These are phyloP conservation scores for Thrips palmi DNA, from an alignment of 1,140 invertebrate species.

Conservation along the genomic window DNA sequence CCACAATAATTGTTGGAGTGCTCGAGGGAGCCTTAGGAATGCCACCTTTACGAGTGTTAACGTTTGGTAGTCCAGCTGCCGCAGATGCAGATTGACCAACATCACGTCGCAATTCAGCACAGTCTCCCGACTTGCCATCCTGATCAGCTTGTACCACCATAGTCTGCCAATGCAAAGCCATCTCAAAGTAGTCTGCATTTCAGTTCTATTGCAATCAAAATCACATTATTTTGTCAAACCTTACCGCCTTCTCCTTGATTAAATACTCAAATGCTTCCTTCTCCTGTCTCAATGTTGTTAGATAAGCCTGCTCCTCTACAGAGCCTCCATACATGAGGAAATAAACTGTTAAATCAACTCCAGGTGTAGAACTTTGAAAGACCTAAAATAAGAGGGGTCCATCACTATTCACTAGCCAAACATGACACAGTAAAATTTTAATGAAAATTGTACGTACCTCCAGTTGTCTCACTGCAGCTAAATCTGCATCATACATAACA, in stretches of 20 bases:
- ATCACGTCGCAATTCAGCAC: conserved; percentile 36
- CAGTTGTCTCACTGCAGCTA: conserved; percentile 70
- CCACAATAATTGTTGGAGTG: conserved; percentile 65
- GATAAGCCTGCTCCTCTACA: conserved; percentile 87
- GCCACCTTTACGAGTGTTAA: conserved; percentile 46
- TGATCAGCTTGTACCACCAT: conserved; percentile 86
- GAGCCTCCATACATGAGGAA: conserved; percentile 78
- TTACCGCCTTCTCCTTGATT: conserved; percentile 78
- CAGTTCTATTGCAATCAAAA: neutral
- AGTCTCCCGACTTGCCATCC: conserved; percentile 64
- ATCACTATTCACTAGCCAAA: neutral
- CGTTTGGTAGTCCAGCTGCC: conserved; percentile 20
- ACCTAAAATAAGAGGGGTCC: conserved; percentile 31
- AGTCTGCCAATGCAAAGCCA: conserved; percentile 34
- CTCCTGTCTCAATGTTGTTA: conserved; percentile 74
- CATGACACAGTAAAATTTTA: conserved; percentile 7
- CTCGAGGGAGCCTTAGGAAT: conserved; percentile 17
- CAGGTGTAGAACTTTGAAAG: conserved; percentile 40
- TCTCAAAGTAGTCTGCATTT: no score
- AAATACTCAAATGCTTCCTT: conserved; percentile 88
- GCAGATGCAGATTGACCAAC: conserved; percentile 19
- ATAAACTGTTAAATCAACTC: conserved; percentile 50
- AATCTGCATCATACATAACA: conserved; percentile 79
- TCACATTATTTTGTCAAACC: conserved; percentile 16
- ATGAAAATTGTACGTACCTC: conserved; percentile 34